Percentiles rank a stretch among this genome's conserved stretches.
Evolutionary conservation across 2,797 vertebrate genomes (phyloP).

Genomic region (Gadopsis marmoratus): DNA sequence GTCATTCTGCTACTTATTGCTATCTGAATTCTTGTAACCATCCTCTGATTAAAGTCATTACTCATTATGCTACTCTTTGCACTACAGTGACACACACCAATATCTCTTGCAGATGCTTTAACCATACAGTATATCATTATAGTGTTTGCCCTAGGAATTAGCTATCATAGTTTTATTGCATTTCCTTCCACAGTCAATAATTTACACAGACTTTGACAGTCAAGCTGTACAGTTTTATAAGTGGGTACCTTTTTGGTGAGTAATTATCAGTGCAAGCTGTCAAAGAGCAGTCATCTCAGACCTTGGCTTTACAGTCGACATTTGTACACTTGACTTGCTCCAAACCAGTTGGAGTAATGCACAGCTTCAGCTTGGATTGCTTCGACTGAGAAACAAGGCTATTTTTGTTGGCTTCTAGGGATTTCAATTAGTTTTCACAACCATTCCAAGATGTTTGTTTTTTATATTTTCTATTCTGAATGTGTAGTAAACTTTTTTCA

Average conservation of each 20-base stretch:
- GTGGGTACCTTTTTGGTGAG: constrained; percentile 7
- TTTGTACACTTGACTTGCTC: neutral
- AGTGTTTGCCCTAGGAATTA: constrained; percentile 3
- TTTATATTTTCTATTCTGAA: neutral
- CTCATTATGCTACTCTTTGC: constrained; percentile 15
- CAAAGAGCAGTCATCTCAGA: constrained; percentile 6
- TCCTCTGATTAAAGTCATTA: constrained; percentile 18
- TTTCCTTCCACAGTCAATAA: constrained; percentile 17
- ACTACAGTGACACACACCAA: constrained; percentile 1
- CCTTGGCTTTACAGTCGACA: neutral
- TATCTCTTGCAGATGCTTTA: constrained; percentile 10
- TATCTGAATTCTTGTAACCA: neutral
- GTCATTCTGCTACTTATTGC: constrained; percentile 9
- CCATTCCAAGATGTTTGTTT: constrained; percentile 12
- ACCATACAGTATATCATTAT: constrained; percentile 17
- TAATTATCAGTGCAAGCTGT: constrained; percentile 14
- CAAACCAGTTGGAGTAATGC: neutral
- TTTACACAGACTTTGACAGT: constrained; percentile 7
- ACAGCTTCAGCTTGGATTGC: constrained; percentile 7
- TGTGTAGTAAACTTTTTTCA: constrained; percentile 10
- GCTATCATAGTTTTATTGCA: constrained; percentile 24
- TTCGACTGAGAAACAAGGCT: neutral
- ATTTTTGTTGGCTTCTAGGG: neutral
- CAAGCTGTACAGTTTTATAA: constrained; percentile 10
- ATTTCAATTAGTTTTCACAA: neutral